Evolutionary conservation across 2,888 invertebrate genomes (phyloP).

Genomic region (Galerucella nymphaeae): DNA sequence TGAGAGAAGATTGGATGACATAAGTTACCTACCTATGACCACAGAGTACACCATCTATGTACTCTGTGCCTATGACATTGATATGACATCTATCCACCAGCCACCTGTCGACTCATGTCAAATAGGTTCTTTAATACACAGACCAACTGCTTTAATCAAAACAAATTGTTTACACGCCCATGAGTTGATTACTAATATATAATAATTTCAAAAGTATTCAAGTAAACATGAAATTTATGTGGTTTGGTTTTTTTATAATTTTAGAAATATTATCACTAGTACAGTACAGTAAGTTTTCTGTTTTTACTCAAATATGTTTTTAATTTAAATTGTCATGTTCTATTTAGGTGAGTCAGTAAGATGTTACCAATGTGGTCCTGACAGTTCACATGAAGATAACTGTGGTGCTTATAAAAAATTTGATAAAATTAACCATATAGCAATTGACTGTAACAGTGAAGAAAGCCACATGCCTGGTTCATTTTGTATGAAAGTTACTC

Average conservation of each 20-base stretch:
- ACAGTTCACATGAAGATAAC: slow-evolving; percentile 82
- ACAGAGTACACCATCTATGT: no score
- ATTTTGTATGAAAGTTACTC: slow-evolving; percentile 94
- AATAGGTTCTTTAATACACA: background rate
- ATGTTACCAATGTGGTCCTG: slow-evolving; percentile 94
- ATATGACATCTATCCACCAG: no score
- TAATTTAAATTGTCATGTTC: background rate
- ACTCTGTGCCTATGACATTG: no score
- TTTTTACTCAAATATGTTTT: background rate
- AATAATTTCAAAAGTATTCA: background rate
- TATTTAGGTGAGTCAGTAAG: slow-evolving; percentile 76
- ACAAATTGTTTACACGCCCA: slow-evolving; percentile 1
- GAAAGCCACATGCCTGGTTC: slow-evolving; percentile 95
- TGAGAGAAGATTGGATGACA: no score
- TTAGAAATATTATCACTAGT: slow-evolving; percentile 5
- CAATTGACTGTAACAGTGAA: slow-evolving; percentile 93
- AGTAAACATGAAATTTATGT: background rate
- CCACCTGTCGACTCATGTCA: background rate
- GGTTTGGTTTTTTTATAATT: slow-evolving; percentile 10
- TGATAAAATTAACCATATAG: slow-evolving; percentile 85
- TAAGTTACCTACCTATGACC: no score
- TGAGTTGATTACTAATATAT: slow-evolving; percentile 10
- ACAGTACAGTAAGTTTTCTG: slow-evolving; percentile 9
- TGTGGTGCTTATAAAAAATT: slow-evolving; percentile 92
- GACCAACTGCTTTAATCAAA: background rate